phyloP scores from a whole-genome alignment of 30 jellyfish, hydroid and myxozoan genomes.

The Haliclystus octoradiatus region DNA sequence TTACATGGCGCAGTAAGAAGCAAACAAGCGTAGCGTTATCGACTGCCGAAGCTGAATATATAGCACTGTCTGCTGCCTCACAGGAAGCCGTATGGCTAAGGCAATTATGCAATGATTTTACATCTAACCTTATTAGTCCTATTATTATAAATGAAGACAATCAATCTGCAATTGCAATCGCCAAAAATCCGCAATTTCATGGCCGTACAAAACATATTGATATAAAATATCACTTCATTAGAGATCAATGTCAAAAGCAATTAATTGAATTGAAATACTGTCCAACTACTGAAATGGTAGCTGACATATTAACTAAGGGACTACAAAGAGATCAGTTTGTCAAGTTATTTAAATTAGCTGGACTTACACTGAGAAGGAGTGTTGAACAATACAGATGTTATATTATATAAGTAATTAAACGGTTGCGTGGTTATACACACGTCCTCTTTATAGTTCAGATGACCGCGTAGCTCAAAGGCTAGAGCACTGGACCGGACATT shows the following conservation, averaged over 20 bases:
- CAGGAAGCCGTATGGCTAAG: slow-evolving; percentile 42
- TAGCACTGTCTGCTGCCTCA: slow-evolving; percentile 21
- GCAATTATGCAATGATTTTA: slow-evolving; percentile 4
- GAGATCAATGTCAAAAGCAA: slow-evolving; percentile 6
- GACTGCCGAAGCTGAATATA: slow-evolving; percentile 48
- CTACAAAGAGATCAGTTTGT: slow-evolving; percentile 2
- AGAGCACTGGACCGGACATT: too few relatives aligned
- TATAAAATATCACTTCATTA: slow-evolving; percentile 15
- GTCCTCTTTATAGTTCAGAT: too few relatives aligned
- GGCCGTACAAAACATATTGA: slow-evolving; percentile 41
- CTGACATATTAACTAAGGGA: slow-evolving; percentile 45
- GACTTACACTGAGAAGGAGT: too few relatives aligned
- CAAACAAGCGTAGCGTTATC: slow-evolving; percentile 39
- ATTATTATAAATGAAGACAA: slow-evolving; percentile 18
- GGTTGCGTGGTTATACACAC: too few relatives aligned
- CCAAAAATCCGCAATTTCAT: slow-evolving; percentile 31
- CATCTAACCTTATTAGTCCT: neutral
- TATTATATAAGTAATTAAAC: too few relatives aligned
- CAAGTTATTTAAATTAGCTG: slow-evolving; percentile 17
- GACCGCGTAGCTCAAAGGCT: too few relatives aligned
- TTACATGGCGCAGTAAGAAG: slow-evolving; percentile 44
- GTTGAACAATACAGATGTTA: too few relatives aligned
- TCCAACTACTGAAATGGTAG: slow-evolving; percentile 36
- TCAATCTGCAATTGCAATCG: slow-evolving; percentile 25
- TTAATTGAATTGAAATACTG: slow-evolving; percentile 28